Percentiles rank a stretch among this genome's conserved stretches.
Evolutionary conservation across 2,888 invertebrate genomes (phyloP).

Genomic region (Drosophila aldrichi): DNA sequence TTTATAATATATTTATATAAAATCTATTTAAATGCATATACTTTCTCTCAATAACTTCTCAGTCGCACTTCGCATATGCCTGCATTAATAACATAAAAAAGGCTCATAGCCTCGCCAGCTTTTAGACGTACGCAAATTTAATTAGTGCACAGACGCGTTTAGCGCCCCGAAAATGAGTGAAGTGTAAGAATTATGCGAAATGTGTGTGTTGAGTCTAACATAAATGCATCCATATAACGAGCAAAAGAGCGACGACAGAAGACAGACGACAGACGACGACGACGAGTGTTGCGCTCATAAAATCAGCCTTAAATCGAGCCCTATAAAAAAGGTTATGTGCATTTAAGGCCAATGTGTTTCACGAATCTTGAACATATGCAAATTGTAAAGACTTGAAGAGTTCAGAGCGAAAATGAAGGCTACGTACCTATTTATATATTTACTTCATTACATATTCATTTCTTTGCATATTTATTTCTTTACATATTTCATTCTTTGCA

Average conservation of each 20-base stretch:
- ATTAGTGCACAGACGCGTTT: conserved; percentile 61
- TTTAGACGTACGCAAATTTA: conserved; percentile 62
- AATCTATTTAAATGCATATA: background rate
- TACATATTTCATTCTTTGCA: background rate
- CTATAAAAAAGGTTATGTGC: conserved; percentile 46
- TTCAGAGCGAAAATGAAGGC: background rate
- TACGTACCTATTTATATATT: background rate
- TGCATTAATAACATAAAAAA: conserved; percentile 18
- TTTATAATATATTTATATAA: too few species aligned
- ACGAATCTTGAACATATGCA: conserved; percentile 13
- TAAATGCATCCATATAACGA: conserved; percentile 17
- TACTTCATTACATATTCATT: background rate
- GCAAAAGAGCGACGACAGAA: conserved; percentile 10
- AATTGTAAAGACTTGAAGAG: background rate
- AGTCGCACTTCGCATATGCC: conserved; percentile 16
- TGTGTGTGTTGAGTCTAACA: conserved; percentile 26
- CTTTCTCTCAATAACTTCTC: background rate
- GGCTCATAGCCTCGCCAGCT: conserved; percentile 9
- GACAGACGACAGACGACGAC: background rate
- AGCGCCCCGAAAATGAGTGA: conserved; percentile 45
- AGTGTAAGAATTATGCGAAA: conserved; percentile 39
- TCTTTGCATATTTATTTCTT: background rate
- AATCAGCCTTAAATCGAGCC: conserved; percentile 38
- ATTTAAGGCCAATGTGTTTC: conserved; percentile 11
- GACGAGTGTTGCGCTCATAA: conserved; percentile 40